phyloP scores from a whole-genome alignment of 2,113 vertebrate species.

The Edolisoma coerulescens region DNA sequence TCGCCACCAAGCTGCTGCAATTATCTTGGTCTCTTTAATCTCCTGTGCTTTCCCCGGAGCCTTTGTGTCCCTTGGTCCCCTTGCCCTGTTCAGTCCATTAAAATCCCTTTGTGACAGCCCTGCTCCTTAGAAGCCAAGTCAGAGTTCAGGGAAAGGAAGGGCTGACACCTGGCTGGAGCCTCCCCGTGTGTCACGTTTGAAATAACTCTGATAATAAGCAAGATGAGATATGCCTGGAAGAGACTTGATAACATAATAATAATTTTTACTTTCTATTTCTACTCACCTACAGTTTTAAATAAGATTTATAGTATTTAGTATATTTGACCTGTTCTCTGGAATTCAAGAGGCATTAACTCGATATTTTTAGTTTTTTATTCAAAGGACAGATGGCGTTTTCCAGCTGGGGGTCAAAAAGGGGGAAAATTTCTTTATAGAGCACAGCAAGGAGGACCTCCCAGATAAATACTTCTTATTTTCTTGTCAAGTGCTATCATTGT shows the following conservation, averaged over 20 bases:
- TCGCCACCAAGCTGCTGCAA: background rate
- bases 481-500: background rate
- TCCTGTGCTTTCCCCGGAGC: background rate
- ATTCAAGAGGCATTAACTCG: background rate
- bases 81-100: background rate
- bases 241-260: background rate
- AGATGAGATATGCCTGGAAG: background rate
- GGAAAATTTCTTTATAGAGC: background rate
- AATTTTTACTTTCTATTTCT: background rate
- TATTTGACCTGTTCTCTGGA: background rate
- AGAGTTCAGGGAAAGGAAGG: background rate
- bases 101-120: background rate
- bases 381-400: background rate
- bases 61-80: background rate
- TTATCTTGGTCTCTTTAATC: background rate
- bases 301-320: fast-evolving
- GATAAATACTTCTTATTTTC: background rate
- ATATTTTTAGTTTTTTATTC: background rate
- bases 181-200: fast-evolving
- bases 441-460: background rate
- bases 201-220: background rate
- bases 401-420: background rate
- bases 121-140: background rate
- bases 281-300: background rate
- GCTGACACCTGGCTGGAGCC: background rate